These are phyloP conservation scores for Eulemur macaco DNA, from an alignment of 2,113 vertebrate genomes.

Conservation along the genomic window DNA sequence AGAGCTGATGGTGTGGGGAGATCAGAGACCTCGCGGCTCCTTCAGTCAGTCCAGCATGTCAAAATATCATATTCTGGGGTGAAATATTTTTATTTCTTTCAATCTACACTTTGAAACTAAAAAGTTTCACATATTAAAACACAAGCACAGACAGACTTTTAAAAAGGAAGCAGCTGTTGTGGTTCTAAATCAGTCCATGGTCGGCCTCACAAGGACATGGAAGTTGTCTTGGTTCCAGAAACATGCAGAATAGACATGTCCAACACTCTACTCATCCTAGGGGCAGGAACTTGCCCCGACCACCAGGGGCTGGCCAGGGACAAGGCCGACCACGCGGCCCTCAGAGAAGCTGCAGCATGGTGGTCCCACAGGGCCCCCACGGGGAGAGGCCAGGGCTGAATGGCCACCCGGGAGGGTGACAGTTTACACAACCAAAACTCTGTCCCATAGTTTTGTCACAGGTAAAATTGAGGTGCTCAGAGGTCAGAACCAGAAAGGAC, in stretches of 20 bases:
- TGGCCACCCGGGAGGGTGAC: accelerated
- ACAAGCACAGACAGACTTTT: neutral
- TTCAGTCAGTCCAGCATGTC: too few relatives aligned
- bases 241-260: neutral
- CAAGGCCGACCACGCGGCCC: neutral
- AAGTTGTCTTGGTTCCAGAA: neutral
- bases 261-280: neutral
- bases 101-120: too few relatives aligned
- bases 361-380: too few relatives aligned
- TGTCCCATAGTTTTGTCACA: accelerated
- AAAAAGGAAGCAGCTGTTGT: neutral
- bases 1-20: too few relatives aligned
- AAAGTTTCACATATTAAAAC: too few relatives aligned
- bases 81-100: too few relatives aligned
- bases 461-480: neutral
- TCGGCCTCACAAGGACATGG: neutral
- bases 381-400: neutral
- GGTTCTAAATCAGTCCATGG: neutral
- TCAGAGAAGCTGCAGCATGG: accelerated
- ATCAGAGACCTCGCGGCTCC: too few relatives aligned
- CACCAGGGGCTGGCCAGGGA: accelerated
- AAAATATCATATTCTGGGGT: too few relatives aligned
- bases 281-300: neutral
- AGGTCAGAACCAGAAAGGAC: neutral
- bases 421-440: accelerated